Evolutionary conservation across 2,113 vertebrate species (phyloP).

Genomic region (Ovis aries): DNA sequence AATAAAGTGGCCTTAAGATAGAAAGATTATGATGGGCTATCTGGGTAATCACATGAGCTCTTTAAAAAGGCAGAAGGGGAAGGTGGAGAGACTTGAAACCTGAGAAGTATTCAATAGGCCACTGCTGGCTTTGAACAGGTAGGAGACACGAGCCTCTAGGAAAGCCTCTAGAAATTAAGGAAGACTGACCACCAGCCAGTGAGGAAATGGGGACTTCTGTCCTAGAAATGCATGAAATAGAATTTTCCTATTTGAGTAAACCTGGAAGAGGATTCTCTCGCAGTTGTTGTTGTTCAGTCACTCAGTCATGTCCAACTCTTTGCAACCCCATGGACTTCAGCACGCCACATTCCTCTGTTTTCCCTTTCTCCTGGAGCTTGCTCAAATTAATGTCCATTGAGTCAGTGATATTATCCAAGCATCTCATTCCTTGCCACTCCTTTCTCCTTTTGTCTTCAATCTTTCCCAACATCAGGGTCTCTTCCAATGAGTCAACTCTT

Average conservation of each 20-base stretch:
- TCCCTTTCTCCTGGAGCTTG: background rate
- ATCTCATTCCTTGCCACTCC: background rate
- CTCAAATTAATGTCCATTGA: background rate
- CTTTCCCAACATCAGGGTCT: background rate
- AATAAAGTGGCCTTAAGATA: background rate
- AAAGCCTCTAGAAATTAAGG: background rate
- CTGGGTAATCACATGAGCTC: background rate
- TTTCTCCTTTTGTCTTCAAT: background rate
- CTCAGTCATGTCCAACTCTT: background rate
- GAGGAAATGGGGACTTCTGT: background rate
- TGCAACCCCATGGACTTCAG: background rate
- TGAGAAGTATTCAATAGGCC: too few relatives aligned
- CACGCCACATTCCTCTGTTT: background rate
- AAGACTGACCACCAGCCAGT: background rate
- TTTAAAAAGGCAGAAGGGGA: background rate
- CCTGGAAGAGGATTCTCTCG: background rate
- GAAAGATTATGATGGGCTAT: background rate
- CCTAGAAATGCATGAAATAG: rapidly evolving
- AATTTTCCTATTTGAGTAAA: background rate
- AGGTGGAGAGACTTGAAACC: background rate
- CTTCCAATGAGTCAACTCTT: background rate
- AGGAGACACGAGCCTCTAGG: background rate
- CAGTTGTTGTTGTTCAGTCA: background rate
- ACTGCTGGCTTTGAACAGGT: background rate
- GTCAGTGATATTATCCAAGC: background rate